Conservation (phyloP, 2,888 invertebrate genomes). For the Esperia sulphurella region DNA sequence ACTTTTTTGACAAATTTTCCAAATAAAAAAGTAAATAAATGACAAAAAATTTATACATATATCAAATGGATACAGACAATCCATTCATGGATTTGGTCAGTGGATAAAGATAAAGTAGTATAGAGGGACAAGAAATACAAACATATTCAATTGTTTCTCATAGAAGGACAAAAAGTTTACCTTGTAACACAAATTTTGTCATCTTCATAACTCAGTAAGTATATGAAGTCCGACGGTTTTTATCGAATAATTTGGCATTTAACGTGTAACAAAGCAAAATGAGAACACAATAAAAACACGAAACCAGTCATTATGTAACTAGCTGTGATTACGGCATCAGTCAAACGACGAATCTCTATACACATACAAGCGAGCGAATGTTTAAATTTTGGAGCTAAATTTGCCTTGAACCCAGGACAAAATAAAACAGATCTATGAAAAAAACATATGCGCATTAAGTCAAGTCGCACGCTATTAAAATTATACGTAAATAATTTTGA, state of each 20-base stretch:
- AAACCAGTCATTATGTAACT: constrained; percentile 47
- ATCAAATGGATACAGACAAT: no score
- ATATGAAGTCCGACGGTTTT: constrained; percentile 14
- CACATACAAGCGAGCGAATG: background rate
- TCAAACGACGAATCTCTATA: constrained; percentile 2
- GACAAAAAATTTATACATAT: no score
- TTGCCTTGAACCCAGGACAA: constrained; percentile 8
- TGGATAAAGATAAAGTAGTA: no score
- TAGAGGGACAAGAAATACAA: no score
- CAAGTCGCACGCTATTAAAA: no score
- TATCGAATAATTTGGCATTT: constrained; percentile 33
- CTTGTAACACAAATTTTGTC: constrained; percentile 6
- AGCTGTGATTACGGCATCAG: constrained; percentile 45
- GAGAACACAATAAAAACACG: constrained; percentile 41
- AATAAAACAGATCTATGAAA: constrained; percentile 2
- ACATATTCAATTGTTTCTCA: no score
- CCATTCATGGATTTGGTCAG: no score
- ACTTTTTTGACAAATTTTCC: no score
- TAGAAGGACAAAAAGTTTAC: background rate
- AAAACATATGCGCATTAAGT: constrained; percentile 1
- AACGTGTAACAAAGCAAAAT: constrained; percentile 48
- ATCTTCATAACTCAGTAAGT: background rate
- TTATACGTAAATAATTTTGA: background rate
- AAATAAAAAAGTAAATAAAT: no score
- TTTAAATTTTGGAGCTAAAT: background rate